Conservation (phyloP, 2,888 invertebrate genomes). For the Cotesia congregata region DNA sequence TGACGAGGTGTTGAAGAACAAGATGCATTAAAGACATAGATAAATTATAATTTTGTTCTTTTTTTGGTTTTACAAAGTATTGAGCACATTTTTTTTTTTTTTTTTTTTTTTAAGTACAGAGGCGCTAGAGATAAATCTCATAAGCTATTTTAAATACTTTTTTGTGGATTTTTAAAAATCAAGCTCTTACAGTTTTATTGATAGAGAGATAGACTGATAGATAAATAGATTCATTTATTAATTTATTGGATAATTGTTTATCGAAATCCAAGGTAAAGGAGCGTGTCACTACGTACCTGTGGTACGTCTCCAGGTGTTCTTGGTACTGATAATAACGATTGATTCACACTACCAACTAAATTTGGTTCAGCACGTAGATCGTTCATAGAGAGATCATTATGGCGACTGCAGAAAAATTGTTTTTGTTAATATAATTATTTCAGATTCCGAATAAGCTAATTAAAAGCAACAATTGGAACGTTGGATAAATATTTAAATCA, state of each 20-base stretch:
- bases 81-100: background rate
- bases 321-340: slow-evolving; percentile 74
- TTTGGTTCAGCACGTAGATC: slow-evolving; percentile 58
- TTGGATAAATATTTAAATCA: no score
- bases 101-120: slow-evolving; percentile 31
- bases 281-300: slow-evolving; percentile 71
- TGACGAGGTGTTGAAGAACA: background rate
- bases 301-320: slow-evolving; percentile 80
- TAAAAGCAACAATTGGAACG: no score
- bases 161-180: slow-evolving; percentile 3
- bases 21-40: background rate
- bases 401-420: slow-evolving; percentile 49
- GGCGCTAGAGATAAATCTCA: slow-evolving; percentile 25
- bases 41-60: slow-evolving; percentile 7
- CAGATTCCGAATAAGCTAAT: background rate
- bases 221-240: background rate
- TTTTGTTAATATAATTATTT: slow-evolving; percentile 22
- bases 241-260: slow-evolving; percentile 25
- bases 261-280: slow-evolving; percentile 45
- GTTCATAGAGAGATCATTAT: slow-evolving; percentile 55
- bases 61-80: slow-evolving; percentile 22
- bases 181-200: background rate
- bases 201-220: background rate
- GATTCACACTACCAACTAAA: slow-evolving; percentile 60
- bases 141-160: slow-evolving; percentile 24